Base-by-base conservation (phyloP, 2,113 vertebrate genomes). In the Bos javanicus region DNA sequence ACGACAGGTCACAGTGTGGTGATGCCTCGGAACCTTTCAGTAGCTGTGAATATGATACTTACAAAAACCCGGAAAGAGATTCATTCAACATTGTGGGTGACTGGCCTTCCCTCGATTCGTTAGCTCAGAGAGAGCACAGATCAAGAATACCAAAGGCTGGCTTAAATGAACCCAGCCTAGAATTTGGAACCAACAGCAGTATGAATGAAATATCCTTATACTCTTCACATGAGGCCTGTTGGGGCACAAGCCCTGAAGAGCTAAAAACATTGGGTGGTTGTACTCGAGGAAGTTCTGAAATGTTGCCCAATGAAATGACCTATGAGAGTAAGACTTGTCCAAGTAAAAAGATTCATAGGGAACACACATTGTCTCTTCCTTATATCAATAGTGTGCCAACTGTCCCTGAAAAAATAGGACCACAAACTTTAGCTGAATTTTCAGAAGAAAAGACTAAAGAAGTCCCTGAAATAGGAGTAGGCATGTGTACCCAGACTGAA, bases 401-500 rank as follows among this genome's bases (percentile, higher is more conserved):
- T 26, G 96, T 90, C 91, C 76, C 95, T 81, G 97, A 91, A 95
- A 96, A 97, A 33, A 91, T 92, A 39, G 97, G 97, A 39, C 56
- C 39, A 12, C 88, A 91, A 3, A 48, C 94, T 90, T 0, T 43
- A 46, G 81, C 54, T 96, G 90, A 89, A 64, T 8, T 74, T 60
- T 26, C 56, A 80, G 98, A 98, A 93, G 97, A 95, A 19, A 87
- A 95, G 33, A 67, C 59, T 83, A n/a, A 95, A 25, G 7, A 16
- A 1, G 46, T 59, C 1, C 82, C 60, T 9, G 11, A 3, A 87
- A 26, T 89, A 48, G 98, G 98, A 54, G 90, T 91, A 81, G 98
- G 64, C 84, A 93, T 91, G 33, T 26, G 56, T 96, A 98, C 99
- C 21, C 99, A 99, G 97, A 99, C 99, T 17, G 99, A 99, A 91